Conservation (phyloP, 1,140 invertebrate genomes). For the Atta colombica region DNA sequence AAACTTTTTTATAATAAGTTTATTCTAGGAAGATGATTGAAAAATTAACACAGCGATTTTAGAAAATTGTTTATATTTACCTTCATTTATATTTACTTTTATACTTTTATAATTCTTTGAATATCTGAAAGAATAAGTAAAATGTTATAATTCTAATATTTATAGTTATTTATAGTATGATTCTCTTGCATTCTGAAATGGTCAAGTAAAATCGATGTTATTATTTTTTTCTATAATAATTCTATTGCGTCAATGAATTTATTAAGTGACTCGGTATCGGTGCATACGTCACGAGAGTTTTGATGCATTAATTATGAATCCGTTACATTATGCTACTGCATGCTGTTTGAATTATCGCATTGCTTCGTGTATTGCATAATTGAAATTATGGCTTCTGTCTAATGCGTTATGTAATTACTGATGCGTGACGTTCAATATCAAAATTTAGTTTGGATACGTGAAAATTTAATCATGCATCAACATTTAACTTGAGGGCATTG, state of each 20-base stretch:
- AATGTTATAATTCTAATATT: neutral
- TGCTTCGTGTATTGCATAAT: constrained; percentile 55
- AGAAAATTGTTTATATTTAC: neutral
- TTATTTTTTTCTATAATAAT: constrained; percentile 35
- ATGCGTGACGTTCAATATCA: constrained; percentile 49
- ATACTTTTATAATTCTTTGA: neutral
- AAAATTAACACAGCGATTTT: neutral
- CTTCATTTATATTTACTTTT: neutral
- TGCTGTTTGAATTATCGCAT: constrained; percentile 60
- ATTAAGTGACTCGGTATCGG: constrained; percentile 21
- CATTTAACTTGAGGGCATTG: constrained; percentile 30
- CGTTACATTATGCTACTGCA: constrained; percentile 48
- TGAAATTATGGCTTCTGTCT: constrained; percentile 62
- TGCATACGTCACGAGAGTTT: neutral
- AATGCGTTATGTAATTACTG: constrained; percentile 50
- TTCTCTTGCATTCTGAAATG: neutral
- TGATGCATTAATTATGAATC: constrained; percentile 61
- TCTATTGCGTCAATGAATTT: constrained; percentile 21
- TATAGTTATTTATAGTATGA: constrained; percentile 1
- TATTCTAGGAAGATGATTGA: neutral
- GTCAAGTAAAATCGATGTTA: neutral
- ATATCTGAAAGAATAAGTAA: neutral
- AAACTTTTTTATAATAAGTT: neutral
- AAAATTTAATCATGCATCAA: constrained; percentile 50
- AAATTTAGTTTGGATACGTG: constrained; percentile 46